A percentile compares a stretch with the other conserved stretches of the same genome.
Conservation (phyloP, 2,797 vertebrate species). For the Phrynocephalus vlangalii region DNA sequence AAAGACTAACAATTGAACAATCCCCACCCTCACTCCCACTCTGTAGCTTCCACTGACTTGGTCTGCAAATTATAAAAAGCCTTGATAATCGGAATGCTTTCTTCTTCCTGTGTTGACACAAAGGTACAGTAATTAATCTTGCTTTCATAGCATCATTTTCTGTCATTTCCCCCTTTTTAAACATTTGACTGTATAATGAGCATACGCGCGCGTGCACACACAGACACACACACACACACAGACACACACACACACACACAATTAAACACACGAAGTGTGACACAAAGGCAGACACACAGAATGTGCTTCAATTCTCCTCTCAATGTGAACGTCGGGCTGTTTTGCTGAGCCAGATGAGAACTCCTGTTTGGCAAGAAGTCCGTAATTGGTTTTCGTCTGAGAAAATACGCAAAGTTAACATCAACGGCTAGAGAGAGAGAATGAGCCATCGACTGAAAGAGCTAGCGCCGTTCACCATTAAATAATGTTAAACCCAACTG, state of each 20-base stretch:
- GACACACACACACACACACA: neutral
- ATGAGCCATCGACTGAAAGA: neutral
- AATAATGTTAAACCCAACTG: conserved; percentile 6
- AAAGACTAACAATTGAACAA: too few relatives aligned
- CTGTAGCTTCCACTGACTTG: neutral
- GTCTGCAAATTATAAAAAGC: conserved; percentile 37
- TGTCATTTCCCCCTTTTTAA: neutral
- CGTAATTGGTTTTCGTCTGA: conserved; percentile 35
- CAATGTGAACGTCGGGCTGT: conserved; percentile 2
- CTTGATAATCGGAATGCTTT: conserved; percentile 45
- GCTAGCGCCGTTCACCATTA: conserved; percentile 5
- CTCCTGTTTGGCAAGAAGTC: neutral
- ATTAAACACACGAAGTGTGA: too few relatives aligned
- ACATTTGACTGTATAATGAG: neutral
- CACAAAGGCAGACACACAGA: too few relatives aligned
- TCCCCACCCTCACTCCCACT: too few relatives aligned
- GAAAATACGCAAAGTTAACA: conserved; percentile 4
- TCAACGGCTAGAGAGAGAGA: conserved; percentile 25
- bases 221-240: neutral
- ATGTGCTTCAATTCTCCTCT: neutral
- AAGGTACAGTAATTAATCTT: neutral
- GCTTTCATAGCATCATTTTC: neutral
- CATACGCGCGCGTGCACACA: too few relatives aligned
- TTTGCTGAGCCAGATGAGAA: conserved; percentile 41
- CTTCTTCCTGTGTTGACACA: conserved; percentile 12